Evolutionary conservation across 1,140 invertebrate genomes (phyloP), one percentile per base, ranked within the genome.

Genomic region (Papilio glaucus): DNA sequence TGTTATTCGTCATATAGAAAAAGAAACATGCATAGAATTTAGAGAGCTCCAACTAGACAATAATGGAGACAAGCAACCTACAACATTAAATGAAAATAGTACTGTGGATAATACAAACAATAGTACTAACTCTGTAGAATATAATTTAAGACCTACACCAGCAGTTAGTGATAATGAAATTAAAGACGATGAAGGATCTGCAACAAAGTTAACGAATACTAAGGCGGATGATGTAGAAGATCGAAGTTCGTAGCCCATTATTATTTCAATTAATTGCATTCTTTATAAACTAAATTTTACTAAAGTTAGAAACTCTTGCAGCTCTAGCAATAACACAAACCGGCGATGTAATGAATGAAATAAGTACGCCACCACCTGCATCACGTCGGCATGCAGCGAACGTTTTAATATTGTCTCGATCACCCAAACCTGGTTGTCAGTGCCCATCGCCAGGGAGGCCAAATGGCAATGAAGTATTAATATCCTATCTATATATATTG

Each of bases 1-100:
- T 13, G 90, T 91, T 1, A 78, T 92, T 29, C 68, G 76, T 53
- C 89, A 91, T 71, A 89, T 92, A 65, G 82, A 89, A 85, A 88
- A 86, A 53, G 89, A 91, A 77, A 92, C 90, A 1, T 92, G 90
- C 57, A 81, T 92, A 62, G 70, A 85, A 74, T 92, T 92, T 42
- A 74, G 75, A 76, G 84, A 91, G 45, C 61, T 78, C 5, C n/a
- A 60, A 12, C 65, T 70, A 49, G 62, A 75, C 15, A n/a, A 21
- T n/a, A 21, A 74, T 45, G 71, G 72, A 41, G n/a, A 57, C 24
- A 49, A 65, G 21, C 72, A 71, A 13, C 15, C 42, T 12, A 41
- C 57, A 10, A 49, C 24, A 18, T 37, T 24, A 15, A 49, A 72
- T 39, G 71, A 84, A 63, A 61, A 71, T 24, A 33, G 6, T 33